Conservation (phyloP, 1,140 invertebrate species). For the Potamilus streckersoni region DNA sequence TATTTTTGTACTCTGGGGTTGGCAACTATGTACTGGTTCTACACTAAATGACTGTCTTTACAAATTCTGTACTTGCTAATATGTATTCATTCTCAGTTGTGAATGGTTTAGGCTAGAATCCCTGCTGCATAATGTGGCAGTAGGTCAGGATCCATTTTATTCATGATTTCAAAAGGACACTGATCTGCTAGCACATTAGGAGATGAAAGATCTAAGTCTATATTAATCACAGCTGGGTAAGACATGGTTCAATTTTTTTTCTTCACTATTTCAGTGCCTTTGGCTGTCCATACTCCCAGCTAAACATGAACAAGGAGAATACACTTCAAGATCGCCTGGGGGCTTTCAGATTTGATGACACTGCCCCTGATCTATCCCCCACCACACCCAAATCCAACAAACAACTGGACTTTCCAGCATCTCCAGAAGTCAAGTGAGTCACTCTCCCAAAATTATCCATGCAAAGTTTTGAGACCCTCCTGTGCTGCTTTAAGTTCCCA, state of each 20-base stretch:
- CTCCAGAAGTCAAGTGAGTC: constrained; percentile 11
- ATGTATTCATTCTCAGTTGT: no score
- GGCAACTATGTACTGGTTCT: no score
- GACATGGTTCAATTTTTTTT: not conserved
- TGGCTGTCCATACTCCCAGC: constrained; percentile 85
- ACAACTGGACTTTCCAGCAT: not conserved
- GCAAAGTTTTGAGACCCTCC: not conserved
- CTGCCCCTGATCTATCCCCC: constrained; percentile 23
- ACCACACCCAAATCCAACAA: constrained; percentile 9
- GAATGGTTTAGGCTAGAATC: no score
- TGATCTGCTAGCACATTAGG: not conserved
- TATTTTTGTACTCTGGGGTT: no score
- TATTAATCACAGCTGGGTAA: no score
- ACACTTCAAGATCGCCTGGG: constrained; percentile 63
- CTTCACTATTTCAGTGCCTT: constrained; percentile 71
- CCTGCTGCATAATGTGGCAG: no score
- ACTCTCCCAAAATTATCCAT: not conserved
- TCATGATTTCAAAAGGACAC: no score
- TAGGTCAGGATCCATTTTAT: no score
- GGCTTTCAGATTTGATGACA: constrained; percentile 50
- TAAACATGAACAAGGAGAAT: constrained; percentile 76
- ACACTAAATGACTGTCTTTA: no score
- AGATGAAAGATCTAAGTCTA: not conserved
- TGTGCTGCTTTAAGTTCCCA: not conserved
- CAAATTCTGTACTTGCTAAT: no score